phyloP scores from a whole-genome alignment of 2,797 vertebrate species.

The Decapterus maruadsi region DNA sequence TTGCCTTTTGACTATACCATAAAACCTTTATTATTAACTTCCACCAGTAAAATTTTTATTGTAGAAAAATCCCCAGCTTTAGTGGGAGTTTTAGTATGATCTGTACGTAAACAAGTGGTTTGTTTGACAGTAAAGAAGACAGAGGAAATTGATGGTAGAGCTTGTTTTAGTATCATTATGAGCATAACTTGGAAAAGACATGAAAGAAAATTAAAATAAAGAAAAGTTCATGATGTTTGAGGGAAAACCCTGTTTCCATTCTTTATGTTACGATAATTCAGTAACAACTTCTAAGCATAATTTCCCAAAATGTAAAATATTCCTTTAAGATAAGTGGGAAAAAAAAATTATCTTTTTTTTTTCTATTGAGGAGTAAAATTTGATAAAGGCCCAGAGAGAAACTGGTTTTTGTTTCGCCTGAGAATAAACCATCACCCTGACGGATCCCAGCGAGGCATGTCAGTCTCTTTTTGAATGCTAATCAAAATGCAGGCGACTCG shows the following conservation, averaged over 20 bases:
- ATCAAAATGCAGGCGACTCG: conserved; percentile 60
- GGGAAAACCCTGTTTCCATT: neutral
- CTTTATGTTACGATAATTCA: neutral
- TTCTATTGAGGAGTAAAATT: conserved; percentile 3
- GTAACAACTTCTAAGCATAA: neutral
- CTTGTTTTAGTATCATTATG: too few relatives aligned
- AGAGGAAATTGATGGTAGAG: too few relatives aligned
- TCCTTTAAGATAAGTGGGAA: neutral
- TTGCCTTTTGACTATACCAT: neutral
- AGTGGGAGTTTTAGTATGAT: neutral
- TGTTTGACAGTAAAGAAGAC: too few relatives aligned
- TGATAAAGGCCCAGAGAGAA: conserved; percentile 10
- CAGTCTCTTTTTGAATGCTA: conserved; percentile 61
- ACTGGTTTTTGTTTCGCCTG: conserved; percentile 26
- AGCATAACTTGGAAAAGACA: neutral
- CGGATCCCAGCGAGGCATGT: conserved; percentile 51
- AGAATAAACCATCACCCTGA: conserved; percentile 55
- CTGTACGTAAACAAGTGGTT: neutral
- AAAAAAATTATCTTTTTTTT: neutral
- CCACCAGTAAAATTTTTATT: too few relatives aligned
- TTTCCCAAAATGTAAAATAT: conserved; percentile 1
- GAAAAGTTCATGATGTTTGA: neutral
- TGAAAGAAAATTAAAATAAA: too few relatives aligned
- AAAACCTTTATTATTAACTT: neutral
- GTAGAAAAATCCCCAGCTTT: neutral